Base-by-base conservation (phyloP, 2,113 vertebrate species). In the Bufo gargarizans region DNA sequence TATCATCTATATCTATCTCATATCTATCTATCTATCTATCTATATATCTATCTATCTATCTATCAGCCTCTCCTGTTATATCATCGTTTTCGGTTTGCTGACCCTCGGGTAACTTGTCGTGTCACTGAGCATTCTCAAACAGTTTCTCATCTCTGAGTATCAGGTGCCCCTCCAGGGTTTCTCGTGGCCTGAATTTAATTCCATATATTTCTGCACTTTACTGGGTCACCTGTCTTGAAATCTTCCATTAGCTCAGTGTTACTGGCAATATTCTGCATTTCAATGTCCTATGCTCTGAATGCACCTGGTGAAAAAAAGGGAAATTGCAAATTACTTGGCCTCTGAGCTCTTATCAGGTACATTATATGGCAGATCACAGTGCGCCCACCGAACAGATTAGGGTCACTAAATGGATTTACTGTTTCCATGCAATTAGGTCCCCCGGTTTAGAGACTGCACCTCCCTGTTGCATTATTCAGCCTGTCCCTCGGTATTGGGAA, bases 171-270 rank as follows among this genome's bases (percentile, higher is more conserved):
- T 84, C 81, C 81, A 78, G 87, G 87, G 72, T 88, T 84, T 84
- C 82, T 43, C 74, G 22, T 89, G 87, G 81, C 81, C 87, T 89
- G 87, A 84, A 78, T 89, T 58, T 84, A 78, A 84, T 78, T 78
- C 81, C 14, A 59, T 81, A 89, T 89, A 89, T 89, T 89, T 89
- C 50, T 45, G 61, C 87, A 47, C 11, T 77, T 89, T 89, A 89
- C 71, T 89, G 87, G 82, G 87, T 89, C 87, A 84, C 87, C 87
- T 89, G 71, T 56, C 71, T 77, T 84, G 80, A 83, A 83, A 84
- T 88, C 58, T 88, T 89, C 87, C 87, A 89, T 89, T 84, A 89
- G 82, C 74, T 33, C 87, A 20, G 14, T 84, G 87, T 69, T 63
- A 10, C 58, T 45, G 47, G 69, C 45, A 77, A 78, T 88, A 84